A percentile compares a stretch with the other conserved stretches of the same genome.
phyloP scores from a whole-genome alignment of 2,113 vertebrate genomes.

The Amphilophus citrinellus region DNA sequence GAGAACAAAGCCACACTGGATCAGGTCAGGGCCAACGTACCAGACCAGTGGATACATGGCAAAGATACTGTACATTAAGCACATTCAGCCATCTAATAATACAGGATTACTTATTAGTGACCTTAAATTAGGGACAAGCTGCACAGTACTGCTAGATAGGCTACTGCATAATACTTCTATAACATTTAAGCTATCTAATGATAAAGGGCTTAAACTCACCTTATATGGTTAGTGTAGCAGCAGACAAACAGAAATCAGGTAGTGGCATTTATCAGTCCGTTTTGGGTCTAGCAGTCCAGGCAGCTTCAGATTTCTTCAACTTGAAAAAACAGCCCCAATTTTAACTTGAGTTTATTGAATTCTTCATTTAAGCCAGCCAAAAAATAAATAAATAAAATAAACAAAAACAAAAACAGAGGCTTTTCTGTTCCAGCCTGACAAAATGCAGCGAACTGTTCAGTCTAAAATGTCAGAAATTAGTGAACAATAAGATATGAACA shows the following conservation, averaged over 20 bases:
- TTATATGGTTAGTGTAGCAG: background rate
- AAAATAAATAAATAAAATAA: background rate
- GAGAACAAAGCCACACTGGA: background rate
- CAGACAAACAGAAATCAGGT: background rate
- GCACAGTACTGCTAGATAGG: background rate
- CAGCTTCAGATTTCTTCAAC: background rate
- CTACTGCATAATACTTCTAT: background rate
- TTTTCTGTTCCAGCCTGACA: background rate
- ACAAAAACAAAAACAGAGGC: background rate
- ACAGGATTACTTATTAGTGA: background rate
- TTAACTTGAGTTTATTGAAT: background rate
- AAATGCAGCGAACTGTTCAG: background rate
- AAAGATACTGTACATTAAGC: background rate
- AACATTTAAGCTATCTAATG: background rate
- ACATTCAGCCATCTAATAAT: background rate
- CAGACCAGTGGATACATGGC: accelerated
- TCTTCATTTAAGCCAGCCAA: background rate
- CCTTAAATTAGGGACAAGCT: background rate
- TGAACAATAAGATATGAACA: background rate
- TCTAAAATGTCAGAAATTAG: background rate
- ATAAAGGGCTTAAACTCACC: background rate
- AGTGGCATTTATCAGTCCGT: background rate
- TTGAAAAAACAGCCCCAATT: background rate
- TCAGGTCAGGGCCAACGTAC: background rate
- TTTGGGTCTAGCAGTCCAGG: background rate